Evolutionary conservation across 2,113 vertebrate species (phyloP).

Genomic region (Callocephalon fimbriatum): DNA sequence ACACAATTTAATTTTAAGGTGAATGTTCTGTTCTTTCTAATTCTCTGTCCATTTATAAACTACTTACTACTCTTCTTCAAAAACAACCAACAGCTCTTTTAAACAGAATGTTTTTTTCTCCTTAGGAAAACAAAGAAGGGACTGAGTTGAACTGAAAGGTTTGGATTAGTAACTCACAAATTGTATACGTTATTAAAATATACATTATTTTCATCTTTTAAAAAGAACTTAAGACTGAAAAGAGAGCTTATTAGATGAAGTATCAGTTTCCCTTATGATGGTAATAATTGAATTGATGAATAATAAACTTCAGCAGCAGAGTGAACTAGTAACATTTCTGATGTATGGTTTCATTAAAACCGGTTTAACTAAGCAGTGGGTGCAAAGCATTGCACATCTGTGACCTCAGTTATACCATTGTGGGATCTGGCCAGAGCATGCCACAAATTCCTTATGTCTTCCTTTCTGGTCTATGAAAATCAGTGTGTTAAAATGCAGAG

Average conservation of each 20-base stretch:
- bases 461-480: neutral
- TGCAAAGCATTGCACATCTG: neutral
- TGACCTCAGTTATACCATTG: accelerated
- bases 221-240: neutral
- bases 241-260: neutral
- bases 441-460: neutral
- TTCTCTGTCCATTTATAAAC: constrained; percentile 3
- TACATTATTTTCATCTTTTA: neutral
- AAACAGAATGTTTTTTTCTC: neutral
- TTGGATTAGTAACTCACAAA: neutral
- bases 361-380: neutral
- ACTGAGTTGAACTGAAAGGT: neutral
- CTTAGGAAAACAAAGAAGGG: neutral
- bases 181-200: neutral
- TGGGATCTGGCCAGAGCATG: neutral
- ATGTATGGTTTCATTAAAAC: neutral
- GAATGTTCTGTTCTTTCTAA: constrained; percentile 58
- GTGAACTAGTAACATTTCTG: neutral
- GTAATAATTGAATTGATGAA: neutral
- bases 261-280: neutral
- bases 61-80: constrained; percentile 20
- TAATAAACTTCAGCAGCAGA: neutral
- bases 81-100: neutral
- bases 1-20: constrained; percentile 48
- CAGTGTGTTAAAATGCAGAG: neutral